Conservation (phyloP, 2,797 vertebrate species). For the Chiloscyllium punctatum region DNA sequence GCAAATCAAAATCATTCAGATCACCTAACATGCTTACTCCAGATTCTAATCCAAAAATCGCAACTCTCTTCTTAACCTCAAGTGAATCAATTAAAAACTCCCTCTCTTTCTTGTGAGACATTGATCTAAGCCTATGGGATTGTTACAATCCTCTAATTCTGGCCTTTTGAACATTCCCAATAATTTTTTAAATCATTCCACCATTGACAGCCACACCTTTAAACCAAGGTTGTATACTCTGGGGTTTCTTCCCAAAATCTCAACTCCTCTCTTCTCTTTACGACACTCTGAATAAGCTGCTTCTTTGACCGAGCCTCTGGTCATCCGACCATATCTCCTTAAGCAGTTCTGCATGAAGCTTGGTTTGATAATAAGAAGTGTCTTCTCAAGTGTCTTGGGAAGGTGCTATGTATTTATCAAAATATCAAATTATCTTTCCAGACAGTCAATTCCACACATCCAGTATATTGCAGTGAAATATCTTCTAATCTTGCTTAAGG, state of each 20-base stretch:
- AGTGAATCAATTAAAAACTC: background rate
- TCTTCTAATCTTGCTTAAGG: background rate
- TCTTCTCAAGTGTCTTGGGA: background rate
- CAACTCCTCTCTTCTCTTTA: no score
- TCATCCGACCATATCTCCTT: background rate
- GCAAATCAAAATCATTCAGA: background rate
- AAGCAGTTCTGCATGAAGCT: background rate
- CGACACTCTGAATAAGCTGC: no score
- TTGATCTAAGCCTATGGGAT: background rate
- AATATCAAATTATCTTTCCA: background rate
- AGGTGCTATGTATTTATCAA: background rate
- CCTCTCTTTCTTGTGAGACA: background rate
- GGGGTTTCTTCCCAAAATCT: no score
- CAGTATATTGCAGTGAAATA: background rate
- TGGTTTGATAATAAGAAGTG: background rate
- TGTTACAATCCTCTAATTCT: no score
- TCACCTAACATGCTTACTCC: background rate
- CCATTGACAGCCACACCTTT: no score
- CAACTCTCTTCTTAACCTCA: background rate
- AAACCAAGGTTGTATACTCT: no score
- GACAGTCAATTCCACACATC: background rate
- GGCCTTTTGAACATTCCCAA: no score
- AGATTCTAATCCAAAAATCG: background rate
- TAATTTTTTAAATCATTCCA: no score
- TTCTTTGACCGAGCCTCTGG: background rate